Conservation (phyloP, 2,797 vertebrate genomes). For the Loris lydekkerianus region DNA sequence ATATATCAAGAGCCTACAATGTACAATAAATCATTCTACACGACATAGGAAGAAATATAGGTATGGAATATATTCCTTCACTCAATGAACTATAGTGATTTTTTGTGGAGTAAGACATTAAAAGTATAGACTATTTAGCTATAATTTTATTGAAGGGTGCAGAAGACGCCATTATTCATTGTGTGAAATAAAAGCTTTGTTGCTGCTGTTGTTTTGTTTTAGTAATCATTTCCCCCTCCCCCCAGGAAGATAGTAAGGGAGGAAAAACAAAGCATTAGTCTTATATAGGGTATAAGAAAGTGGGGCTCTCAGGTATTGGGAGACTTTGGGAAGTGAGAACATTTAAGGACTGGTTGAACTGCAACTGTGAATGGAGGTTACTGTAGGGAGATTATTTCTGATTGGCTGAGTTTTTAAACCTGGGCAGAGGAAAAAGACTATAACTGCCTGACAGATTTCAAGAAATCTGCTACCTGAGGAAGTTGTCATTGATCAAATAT, state of each 20-base stretch:
- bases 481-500: slow-evolving; percentile 41
- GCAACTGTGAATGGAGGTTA: neutral
- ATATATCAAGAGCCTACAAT: neutral
- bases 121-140: neutral
- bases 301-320: neutral
- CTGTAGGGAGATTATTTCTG: neutral
- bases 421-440: neutral
- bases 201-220: neutral
- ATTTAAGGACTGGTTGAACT: neutral
- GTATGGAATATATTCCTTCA: neutral
- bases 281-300: neutral
- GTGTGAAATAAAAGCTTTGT: neutral
- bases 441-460: slow-evolving; percentile 3
- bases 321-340: neutral
- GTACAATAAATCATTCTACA: neutral
- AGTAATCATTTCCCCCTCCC: neutral
- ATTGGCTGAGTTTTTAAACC: neutral
- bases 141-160: neutral
- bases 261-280: neutral
- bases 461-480: neutral
- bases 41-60: neutral
- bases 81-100: neutral
- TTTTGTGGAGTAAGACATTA: neutral
- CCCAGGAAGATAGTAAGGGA: neutral
- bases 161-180: neutral